These are phyloP conservation scores for Stylophora pistillata DNA, from an alignment of 64 coral and sea anemone species.

Conservation along the genomic window DNA sequence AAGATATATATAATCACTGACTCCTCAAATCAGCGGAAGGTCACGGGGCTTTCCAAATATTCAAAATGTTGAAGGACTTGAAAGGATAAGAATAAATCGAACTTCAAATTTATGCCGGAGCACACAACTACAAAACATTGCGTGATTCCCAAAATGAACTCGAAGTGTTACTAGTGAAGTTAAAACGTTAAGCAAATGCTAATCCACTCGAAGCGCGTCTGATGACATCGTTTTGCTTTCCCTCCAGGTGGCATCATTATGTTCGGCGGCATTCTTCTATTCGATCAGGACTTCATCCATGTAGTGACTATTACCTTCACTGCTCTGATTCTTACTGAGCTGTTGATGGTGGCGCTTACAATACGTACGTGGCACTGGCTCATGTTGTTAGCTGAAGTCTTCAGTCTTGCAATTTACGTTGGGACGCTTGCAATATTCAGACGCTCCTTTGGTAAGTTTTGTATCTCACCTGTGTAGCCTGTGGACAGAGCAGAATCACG, in stretches of 20 bases:
- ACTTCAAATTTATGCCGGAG: too few relatives aligned
- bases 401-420: conserved; percentile 83
- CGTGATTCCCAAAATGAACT: too few relatives aligned
- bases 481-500: too few relatives aligned
- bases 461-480: not conserved
- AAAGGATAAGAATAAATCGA: too few relatives aligned
- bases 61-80: too few relatives aligned
- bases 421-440: conserved; percentile 77
- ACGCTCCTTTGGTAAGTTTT: conserved; percentile 88
- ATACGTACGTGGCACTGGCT: conserved; percentile 98
- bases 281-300: conserved; percentile 94
- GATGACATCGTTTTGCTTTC: not conserved
- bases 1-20: too few relatives aligned
- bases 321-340: conserved; percentile 87
- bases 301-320: conserved; percentile 97
- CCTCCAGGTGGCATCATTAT: conserved; percentile 86
- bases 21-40: too few relatives aligned
- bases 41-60: too few relatives aligned
- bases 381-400: conserved; percentile 88
- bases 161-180: not conserved
- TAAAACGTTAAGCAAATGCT: not conserved
- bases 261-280: conserved; percentile 93
- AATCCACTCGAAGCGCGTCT: too few relatives aligned
- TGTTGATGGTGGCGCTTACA: conserved; percentile 94
- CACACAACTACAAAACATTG: too few relatives aligned